These are phyloP conservation scores for Elephas maximus DNA, from an alignment of 2,113 vertebrate genomes.

Conservation along the genomic window DNA sequence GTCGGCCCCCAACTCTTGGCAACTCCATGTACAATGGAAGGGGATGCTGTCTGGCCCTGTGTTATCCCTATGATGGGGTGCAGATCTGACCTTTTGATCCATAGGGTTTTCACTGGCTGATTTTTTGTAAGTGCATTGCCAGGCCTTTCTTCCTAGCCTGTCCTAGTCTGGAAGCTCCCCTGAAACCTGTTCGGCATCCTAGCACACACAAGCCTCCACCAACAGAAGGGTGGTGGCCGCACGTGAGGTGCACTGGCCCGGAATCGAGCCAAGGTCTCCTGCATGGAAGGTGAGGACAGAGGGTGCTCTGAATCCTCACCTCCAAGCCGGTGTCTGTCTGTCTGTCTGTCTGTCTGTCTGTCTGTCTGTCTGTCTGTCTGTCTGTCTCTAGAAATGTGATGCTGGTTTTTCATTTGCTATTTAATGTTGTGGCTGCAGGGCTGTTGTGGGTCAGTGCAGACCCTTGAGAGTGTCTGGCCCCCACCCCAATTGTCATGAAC, in stretches of 20 bases:
- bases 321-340: background rate
- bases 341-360: background rate
- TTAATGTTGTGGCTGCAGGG: background rate
- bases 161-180: no score
- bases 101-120: background rate
- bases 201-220: no score
- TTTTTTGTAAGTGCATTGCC: background rate
- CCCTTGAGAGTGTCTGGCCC: background rate
- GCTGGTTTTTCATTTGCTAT: background rate
- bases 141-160: background rate
- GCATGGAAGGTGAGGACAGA: background rate
- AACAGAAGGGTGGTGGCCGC: background rate
- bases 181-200: no score
- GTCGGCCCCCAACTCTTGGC: no score
- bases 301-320: fast-evolving
- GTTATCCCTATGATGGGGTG: background rate
- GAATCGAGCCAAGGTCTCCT: background rate
- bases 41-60: no score
- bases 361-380: background rate
- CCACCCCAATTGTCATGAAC: no score
- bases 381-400: background rate
- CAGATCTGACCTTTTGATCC: no score
- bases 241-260: background rate
- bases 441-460: background rate
- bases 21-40: background rate